A percentile compares a stretch with the other conserved stretches of the same genome.
phyloP scores from a whole-genome alignment of 2,797 vertebrate genomes.

The Pipistrellus kuhlii region DNA sequence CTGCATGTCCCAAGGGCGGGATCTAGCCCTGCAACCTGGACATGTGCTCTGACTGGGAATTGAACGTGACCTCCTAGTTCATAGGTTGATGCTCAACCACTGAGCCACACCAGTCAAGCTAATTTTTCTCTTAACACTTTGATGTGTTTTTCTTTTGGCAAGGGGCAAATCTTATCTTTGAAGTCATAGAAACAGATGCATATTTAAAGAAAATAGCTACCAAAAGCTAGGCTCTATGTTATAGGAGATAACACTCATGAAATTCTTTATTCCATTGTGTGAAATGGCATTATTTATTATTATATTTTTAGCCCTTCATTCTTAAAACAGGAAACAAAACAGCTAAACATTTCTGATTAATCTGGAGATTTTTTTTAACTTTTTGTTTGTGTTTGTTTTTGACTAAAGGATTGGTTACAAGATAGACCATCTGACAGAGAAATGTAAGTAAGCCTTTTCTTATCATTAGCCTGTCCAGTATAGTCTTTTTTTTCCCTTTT shows the following conservation, averaged over 20 bases:
- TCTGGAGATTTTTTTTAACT: constrained; percentile 42
- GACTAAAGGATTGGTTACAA: constrained; percentile 93
- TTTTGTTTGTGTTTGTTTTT: constrained; percentile 72
- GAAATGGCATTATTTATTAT: not conserved
- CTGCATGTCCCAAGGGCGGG: no score
- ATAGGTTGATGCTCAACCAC: no score
- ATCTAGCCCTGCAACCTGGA: no score
- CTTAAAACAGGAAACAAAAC: constrained; percentile 53
- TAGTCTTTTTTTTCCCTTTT: not conserved
- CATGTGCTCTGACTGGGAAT: no score
- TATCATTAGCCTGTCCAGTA: constrained; percentile 5
- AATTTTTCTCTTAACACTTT: constrained; percentile 56
- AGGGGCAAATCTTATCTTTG: not conserved
- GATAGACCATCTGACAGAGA: constrained; percentile 93
- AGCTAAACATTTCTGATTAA: constrained; percentile 5
- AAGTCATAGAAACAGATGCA: constrained; percentile 16
- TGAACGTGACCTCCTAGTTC: no score
- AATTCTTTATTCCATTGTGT: constrained; percentile 22
- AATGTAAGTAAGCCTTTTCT: constrained; percentile 90
- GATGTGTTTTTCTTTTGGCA: constrained; percentile 25
- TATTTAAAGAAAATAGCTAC: constrained; percentile 38
- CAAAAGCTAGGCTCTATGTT: not conserved
- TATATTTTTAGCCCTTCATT: constrained; percentile 55
- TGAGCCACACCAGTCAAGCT: no score
- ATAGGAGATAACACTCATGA: not conserved